phyloP scores from a whole-genome alignment of 2,113 vertebrate species.

The Chloropsis hardwickii region DNA sequence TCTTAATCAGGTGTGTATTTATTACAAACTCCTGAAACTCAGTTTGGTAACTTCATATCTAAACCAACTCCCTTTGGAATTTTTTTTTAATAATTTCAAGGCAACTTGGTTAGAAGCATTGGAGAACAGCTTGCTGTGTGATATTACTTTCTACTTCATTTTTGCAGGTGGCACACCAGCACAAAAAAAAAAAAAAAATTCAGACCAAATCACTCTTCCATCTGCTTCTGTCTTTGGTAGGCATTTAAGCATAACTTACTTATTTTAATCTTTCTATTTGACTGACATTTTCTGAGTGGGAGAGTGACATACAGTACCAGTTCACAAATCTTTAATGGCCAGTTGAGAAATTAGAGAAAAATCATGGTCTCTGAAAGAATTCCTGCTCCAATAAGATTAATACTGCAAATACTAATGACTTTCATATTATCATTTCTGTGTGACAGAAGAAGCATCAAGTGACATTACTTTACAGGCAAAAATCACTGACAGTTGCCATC shows the following conservation, averaged over 20 bases:
- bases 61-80: not conserved
- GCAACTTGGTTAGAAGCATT: not conserved
- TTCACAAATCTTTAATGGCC: constrained; percentile 20
- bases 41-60: not conserved
- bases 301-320: not conserved
- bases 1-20: not conserved
- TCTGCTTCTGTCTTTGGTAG: constrained; percentile 17
- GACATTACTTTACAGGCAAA: not conserved
- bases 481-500: constrained; percentile 6
- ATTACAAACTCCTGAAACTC: not conserved
- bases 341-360: constrained; percentile 43
- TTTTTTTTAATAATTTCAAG: not conserved
- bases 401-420: constrained; percentile 8
- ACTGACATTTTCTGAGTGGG: constrained; percentile 25
- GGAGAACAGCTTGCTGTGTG: not conserved
- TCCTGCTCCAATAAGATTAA: constrained; percentile 24
- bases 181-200: not conserved
- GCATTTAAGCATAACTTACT: constrained; percentile 1
- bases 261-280: constrained; percentile 28
- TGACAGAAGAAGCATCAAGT: constrained; percentile 20
- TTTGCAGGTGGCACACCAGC: not conserved
- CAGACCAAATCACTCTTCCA: constrained; percentile 23
- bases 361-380: constrained; percentile 22
- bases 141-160: constrained; percentile 4
- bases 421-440: not conserved